Percentiles rank a stretch among this genome's conserved stretches.
Conservation (phyloP, 2,888 invertebrate genomes). For the Eutolmus rufibarbis region DNA sequence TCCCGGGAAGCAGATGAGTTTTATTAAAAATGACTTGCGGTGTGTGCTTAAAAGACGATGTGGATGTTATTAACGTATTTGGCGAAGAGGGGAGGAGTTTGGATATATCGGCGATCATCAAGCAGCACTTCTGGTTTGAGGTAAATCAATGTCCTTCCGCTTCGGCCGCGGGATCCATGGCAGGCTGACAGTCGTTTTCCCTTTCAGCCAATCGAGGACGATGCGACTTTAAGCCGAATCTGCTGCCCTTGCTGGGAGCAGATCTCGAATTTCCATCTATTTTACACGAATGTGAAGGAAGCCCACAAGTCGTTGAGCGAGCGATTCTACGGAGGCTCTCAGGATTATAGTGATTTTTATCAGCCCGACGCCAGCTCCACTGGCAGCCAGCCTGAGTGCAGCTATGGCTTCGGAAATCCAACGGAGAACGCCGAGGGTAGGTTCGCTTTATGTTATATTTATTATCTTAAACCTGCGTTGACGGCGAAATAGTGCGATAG, state of each 20-base stretch:
- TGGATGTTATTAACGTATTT: constrained; percentile 45
- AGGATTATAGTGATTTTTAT: neutral
- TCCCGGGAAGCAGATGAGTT: neutral
- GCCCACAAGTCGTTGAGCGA: constrained; percentile 39
- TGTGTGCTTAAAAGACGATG: constrained; percentile 40
- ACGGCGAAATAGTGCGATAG: neutral
- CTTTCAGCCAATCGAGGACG: constrained; percentile 40
- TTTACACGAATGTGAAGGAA: constrained; percentile 41
- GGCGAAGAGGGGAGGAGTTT: constrained; percentile 35
- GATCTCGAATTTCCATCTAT: constrained; percentile 43
- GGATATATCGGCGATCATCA: constrained; percentile 43
- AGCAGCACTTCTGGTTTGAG: constrained; percentile 48
- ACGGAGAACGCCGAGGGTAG: neutral
- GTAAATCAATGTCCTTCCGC: constrained; percentile 41
- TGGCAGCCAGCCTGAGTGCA: neutral
- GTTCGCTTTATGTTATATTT: neutral
- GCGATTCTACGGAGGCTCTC: neutral
- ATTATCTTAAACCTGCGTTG: neutral
- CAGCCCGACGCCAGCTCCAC: neutral
- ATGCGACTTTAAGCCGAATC: constrained; percentile 37
- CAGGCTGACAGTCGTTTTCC: neutral
- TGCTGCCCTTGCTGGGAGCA: constrained; percentile 42
- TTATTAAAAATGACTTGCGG: constrained; percentile 44
- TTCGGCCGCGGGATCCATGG: neutral
- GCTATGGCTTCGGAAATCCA: neutral